Evolutionary conservation across 2,113 vertebrate species (phyloP).

Genomic region (Drymodes brunneopygia): DNA sequence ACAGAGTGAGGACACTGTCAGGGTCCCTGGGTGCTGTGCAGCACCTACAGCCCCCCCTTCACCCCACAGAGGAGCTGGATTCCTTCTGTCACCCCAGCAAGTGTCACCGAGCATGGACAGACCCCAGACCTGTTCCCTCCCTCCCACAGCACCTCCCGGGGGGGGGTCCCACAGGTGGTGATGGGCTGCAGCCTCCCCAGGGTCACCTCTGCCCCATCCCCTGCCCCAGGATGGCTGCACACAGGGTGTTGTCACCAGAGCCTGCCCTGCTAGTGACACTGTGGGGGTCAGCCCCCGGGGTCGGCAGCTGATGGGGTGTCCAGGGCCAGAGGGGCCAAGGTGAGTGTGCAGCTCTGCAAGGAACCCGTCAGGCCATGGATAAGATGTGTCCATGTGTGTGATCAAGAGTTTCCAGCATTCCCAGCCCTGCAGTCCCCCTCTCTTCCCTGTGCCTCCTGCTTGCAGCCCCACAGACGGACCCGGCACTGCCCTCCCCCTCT

Average conservation of each 20-base stretch:
- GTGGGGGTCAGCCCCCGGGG: fast-evolving
- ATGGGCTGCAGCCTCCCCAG: background rate
- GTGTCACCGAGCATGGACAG: fast-evolving
- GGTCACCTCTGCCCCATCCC: background rate
- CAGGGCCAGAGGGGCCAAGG: background rate
- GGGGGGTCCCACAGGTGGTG: background rate
- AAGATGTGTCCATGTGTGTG: too few relatives aligned
- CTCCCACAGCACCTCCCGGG: fast-evolving
- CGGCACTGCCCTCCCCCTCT: background rate
- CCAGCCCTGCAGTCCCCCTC: background rate
- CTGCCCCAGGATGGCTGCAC: fast-evolving
- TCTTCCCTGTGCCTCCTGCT: background rate
- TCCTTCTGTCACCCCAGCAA: background rate
- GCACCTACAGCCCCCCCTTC: background rate
- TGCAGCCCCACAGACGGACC: fast-evolving
- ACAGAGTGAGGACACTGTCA: fast-evolving
- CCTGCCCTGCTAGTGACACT: fast-evolving
- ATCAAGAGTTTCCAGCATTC: fast-evolving
- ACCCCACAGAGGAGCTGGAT: fast-evolving
- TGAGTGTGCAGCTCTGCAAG: fast-evolving
- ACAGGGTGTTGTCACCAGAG: too few relatives aligned
- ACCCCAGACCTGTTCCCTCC: background rate
- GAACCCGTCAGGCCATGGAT: fast-evolving
- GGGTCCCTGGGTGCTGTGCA: too few relatives aligned
- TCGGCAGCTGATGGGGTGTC: background rate